Base-by-base conservation (phyloP, 2,888 invertebrate species). In the Erebia ligea region DNA sequence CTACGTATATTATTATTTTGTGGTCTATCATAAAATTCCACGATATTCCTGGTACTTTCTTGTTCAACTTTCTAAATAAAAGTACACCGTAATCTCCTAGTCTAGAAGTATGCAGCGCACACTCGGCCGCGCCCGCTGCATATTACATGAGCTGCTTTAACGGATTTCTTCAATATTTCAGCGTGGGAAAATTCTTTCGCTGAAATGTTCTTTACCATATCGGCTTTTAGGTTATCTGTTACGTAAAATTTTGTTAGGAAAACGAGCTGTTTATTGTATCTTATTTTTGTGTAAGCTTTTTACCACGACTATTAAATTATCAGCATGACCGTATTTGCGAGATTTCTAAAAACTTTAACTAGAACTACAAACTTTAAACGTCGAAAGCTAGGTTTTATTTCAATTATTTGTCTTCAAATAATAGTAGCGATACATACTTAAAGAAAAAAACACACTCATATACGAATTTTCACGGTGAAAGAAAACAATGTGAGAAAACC, bases 91-190 rank as follows among this genome's bases (percentile, higher is more conserved):
- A 15, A 21, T 10, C 66, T 66, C 66, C 48, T 66, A n/a, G 45
- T 54, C 11, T 57, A 83, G 82, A 88, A 87, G 87, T 89, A 88
- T 90, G 87, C 90, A 84, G 84, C 71, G 84, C 83, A 80, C 79
- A 78, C 76, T 77, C 77, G 82, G 80, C 82, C 80, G 81, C 80
- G 82, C 78, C 74, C 78, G 79, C 80, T 91, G 91, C 89, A 91
- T 91, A 89, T 90, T 90, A 88, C 89, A 91, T 91, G 90, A 91
- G 89, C 83, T 90, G 90, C 84, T 90, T 88, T 84, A 84, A 81
- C 85, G 86, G 84, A 88, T 89, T 87, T 86, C 87, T 87, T 90
- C 86, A 88, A 90, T 89, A 91, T 89, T 90, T 88, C 81, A 86
- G 80, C 83, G 81, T 83, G 83, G 83, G 83, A 89, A 88, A 86